phyloP scores from a whole-genome alignment of 2,113 vertebrate species.

The Amphilophus citrinellus region DNA sequence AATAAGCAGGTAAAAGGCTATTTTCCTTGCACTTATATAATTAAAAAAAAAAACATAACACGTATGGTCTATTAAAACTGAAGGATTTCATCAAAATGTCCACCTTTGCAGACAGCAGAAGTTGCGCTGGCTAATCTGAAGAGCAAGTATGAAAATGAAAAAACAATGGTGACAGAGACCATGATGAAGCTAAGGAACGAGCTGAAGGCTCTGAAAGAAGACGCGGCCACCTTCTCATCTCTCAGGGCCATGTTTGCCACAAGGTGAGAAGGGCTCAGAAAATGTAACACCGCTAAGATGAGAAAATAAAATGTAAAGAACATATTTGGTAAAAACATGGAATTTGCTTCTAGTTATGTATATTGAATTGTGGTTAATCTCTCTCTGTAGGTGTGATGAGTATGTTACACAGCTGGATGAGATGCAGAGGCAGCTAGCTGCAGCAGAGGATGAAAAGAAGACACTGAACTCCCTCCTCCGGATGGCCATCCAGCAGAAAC shows the following conservation, averaged over 20 bases:
- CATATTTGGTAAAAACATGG: background rate
- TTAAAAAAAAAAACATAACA: background rate
- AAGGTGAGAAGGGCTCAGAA: conserved; percentile 81
- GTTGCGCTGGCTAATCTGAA: conserved; percentile 95
- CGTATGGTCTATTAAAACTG: background rate
- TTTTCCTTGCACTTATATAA: background rate
- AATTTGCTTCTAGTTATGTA: background rate
- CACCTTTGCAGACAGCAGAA: conserved; percentile 89
- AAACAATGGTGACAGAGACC: conserved; percentile 96
- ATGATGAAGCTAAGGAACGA: conserved; percentile 99
- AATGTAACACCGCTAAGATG: fast-evolving
- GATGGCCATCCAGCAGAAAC: conserved; percentile 99
- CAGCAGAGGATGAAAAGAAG: conserved; percentile 99
- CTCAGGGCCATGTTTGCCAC: conserved; percentile 99
- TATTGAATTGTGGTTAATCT: background rate
- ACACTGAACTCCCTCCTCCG: conserved; percentile 96
- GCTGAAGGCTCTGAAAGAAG: conserved; percentile 97
- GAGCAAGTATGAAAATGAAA: conserved; percentile 99
- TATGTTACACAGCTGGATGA: conserved; percentile 97
- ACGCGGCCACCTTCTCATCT: conserved; percentile 98
- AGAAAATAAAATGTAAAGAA: background rate
- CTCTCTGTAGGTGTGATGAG: conserved; percentile 90
- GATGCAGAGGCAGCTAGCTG: conserved; percentile 98
- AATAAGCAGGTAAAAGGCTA: conserved; percentile 91
- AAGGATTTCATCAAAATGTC: background rate